Evolutionary conservation across 2,113 vertebrate genomes (phyloP), one percentile per base, ranked within the genome.

Genomic region (Mus pahari): DNA sequence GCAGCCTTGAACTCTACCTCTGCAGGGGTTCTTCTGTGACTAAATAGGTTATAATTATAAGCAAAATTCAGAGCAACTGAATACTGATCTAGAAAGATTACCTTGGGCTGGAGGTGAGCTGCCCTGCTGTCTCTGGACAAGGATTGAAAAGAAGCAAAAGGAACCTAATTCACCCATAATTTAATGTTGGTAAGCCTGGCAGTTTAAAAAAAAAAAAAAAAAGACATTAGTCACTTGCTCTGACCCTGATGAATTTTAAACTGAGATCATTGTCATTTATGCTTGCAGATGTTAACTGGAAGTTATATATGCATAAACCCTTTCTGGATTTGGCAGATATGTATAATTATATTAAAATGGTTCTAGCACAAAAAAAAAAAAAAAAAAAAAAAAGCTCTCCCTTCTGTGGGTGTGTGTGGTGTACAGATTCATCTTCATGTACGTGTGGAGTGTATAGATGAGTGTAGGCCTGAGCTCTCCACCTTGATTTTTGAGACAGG

Each of bases 31-130:
- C 99, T 98, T 99, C 99, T 99, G 99, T 99, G 99, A 99, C 99
- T 99, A 98, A 99, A 99, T 99, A 99, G 99, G 99, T 99, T 99
- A 98, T 99, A 99, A 98, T 99, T 99, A 99, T 98, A 98, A 98
- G 98, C 98, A 98, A 99, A 98, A 99, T 99, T 98, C 98, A 98
- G 98, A 99, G 98, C 98, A 98, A 99, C 97, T 98, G 98, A 98
- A 97, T 98, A 98, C 98, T 97, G 98, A 98, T 96, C 97, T 98
- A 95, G 98, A 97, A 97, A 10, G 64, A 96, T 98, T 97, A 94
- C 97, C 96, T 98, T 98, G 98, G 97, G 97, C 98, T 98, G 77
- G 78, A 98, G 98, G 98, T 98, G 98, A 98, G 97, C 98, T 98
- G 98, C 98, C 98, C 98, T 98, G 98, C 95, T 98, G 64, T 98